phyloP scores from a whole-genome alignment of 2,113 vertebrate genomes.

The Melierax canorus region DNA sequence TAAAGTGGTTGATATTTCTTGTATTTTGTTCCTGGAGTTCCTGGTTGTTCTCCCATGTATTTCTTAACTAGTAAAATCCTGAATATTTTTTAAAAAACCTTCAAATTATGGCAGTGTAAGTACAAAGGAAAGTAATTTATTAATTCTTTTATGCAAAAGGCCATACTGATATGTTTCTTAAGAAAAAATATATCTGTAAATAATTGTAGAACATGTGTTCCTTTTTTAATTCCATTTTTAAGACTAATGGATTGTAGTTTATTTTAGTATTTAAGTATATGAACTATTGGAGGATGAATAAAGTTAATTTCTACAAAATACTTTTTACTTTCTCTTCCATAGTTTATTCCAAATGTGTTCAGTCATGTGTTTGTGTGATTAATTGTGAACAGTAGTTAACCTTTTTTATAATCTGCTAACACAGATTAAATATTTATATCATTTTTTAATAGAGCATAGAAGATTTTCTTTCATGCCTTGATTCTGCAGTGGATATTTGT shows the following conservation, averaged over 20 bases:
- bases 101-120: neutral
- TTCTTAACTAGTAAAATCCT: neutral
- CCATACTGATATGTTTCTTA: neutral
- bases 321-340: neutral
- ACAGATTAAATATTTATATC: neutral
- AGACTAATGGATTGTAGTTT: neutral
- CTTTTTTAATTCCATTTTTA: neutral
- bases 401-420: neutral
- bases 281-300: neutral
- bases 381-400: neutral
- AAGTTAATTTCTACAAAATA: neutral
- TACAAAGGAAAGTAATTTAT: neutral
- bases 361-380: neutral
- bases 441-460: constrained; percentile 80
- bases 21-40: neutral
- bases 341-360: neutral
- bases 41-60: neutral
- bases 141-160: neutral
- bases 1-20: neutral
- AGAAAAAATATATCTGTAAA: neutral
- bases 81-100: neutral
- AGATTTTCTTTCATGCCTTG: constrained; percentile 87
- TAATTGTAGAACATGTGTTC: neutral
- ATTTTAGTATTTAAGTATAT: neutral
- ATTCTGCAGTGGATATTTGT: constrained; percentile 85